Evolutionary conservation across 1,140 invertebrate genomes (phyloP).

Genomic region (Neodiprion lecontei): DNA sequence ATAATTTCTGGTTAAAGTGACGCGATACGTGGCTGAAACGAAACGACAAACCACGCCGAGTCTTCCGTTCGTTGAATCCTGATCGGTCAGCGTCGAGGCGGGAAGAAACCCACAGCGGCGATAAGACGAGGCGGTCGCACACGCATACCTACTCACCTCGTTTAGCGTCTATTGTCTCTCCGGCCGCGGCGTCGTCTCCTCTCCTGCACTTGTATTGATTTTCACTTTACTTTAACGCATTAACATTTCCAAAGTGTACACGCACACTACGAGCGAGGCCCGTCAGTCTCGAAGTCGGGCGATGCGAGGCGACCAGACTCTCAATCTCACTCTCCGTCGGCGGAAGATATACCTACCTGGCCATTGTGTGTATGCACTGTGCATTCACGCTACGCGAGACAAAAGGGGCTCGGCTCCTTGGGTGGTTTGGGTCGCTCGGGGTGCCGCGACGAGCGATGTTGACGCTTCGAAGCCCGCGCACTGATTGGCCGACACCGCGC

Average conservation of each 20-base stretch:
- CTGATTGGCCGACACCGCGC: not conserved
- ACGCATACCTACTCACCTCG: not conserved
- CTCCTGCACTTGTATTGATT: not conserved
- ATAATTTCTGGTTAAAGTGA: no score
- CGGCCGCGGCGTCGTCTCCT: not conserved
- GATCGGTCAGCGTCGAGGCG: no score
- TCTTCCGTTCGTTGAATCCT: no score
- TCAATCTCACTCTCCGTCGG: constrained; percentile 7
- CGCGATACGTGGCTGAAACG: no score
- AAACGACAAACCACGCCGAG: no score
- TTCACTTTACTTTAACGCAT: constrained; percentile 5
- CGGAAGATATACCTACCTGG: constrained; percentile 2
- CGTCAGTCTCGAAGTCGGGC: not conserved
- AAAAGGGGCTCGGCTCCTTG: constrained; percentile 52
- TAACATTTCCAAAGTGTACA: constrained; percentile 4
- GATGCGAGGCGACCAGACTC: not conserved
- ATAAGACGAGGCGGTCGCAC: no score
- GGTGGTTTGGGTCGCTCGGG: constrained; percentile 40
- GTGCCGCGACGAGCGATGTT: constrained; percentile 1
- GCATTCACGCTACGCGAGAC: constrained; percentile 51
- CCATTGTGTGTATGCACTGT: constrained; percentile 50
- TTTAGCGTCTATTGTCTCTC: constrained; percentile 1
- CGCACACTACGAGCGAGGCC: constrained; percentile 3
- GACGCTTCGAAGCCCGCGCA: constrained; percentile 3
- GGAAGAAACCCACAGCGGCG: no score